Percentiles rank a stretch among this genome's conserved stretches.
These are phyloP conservation scores for Zaprionus africanus DNA, from an alignment of 1,140 invertebrate genomes.

Conservation along the genomic window DNA sequence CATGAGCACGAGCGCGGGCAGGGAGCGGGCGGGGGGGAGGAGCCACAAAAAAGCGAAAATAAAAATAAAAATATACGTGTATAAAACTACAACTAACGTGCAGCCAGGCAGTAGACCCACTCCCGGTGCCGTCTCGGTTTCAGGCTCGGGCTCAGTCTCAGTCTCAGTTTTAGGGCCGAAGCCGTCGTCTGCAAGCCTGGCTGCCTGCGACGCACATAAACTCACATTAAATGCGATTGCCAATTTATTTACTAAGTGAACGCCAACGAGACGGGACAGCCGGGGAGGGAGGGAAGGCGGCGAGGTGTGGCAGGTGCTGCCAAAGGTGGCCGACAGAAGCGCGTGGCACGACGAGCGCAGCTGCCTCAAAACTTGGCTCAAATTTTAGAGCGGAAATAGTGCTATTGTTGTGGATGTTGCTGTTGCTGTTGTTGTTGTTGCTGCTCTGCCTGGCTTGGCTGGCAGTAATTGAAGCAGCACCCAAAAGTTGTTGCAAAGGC, in stretches of 20 bases:
- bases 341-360: constrained; percentile 47
- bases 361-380: constrained; percentile 74
- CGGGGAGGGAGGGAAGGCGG: not conserved
- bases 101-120: not conserved
- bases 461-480: constrained; percentile 72
- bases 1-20: constrained; percentile 61
- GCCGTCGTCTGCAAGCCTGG: constrained; percentile 23
- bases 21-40: constrained; percentile 6
- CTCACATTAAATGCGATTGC: constrained; percentile 83
- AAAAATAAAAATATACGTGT: constrained; percentile 37
- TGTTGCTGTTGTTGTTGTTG: constrained; percentile 16
- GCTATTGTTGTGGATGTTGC: constrained; percentile 32
- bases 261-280: constrained; percentile 43
- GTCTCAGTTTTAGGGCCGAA: constrained; percentile 31
- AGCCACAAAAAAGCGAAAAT: constrained; percentile 31
- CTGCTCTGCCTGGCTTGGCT: constrained; percentile 34
- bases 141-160: not conserved
- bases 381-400: constrained; percentile 82
- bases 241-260: constrained; percentile 83
- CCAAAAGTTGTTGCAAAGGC: constrained; percentile 70
- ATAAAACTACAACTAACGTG: constrained; percentile 45
- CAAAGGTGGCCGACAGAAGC: constrained; percentile 21
- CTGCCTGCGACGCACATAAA: constrained; percentile 78
- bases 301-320: constrained; percentile 12
- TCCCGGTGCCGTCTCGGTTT: not conserved